Base-by-base conservation (phyloP, 2,113 vertebrate genomes). In the Leptocoma aspasia region DNA sequence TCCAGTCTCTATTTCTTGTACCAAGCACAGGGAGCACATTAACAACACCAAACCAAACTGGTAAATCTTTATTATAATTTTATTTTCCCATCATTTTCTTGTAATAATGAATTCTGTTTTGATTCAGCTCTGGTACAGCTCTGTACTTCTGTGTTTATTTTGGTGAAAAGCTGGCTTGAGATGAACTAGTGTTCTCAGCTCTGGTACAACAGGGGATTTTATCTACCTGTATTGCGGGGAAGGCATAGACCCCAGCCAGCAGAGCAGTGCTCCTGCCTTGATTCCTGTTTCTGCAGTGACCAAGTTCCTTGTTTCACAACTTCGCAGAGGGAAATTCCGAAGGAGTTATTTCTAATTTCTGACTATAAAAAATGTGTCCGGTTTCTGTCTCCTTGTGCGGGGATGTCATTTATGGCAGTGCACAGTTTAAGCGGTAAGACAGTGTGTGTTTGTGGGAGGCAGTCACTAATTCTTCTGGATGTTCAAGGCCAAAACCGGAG, bases 1-100 rank as follows among this genome's bases (percentile, higher is more conserved):
- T 99, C 94, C 99, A 99, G 97, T 99, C 99, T 6, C 98, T 99
- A 7, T 99, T 99, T 97, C 99, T 99, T 81, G 97, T 98, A 57
- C 98, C 99, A 82, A 99, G 97, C 61, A 92, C 98, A 15, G 99
- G 99, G 68, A 99, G 92, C 82, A 30, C 95, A 28, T 98, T 98
- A 65, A 92, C 97, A 30, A 45, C 97, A 76, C 96, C 96, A 84
- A 98, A 97, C 31, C 99, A 99, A 92, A 97, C 98, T 94, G 99
- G 99, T 99, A 98, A 96, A 90, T 93, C 72, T n/a, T 95, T 92
- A 63, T 27, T 93, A 17, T 64, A 2, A 8, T 47, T 56, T 80
- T 72, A 23, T 50, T 69, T 92, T 92, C 69, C 35, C 27, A 30
- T 35, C 4, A 7, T 88, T 87, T 91, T 91, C 9, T 57, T 53